phyloP scores from a whole-genome alignment of 2,888 invertebrate genomes.

The Macrosoma leucophasiata region DNA sequence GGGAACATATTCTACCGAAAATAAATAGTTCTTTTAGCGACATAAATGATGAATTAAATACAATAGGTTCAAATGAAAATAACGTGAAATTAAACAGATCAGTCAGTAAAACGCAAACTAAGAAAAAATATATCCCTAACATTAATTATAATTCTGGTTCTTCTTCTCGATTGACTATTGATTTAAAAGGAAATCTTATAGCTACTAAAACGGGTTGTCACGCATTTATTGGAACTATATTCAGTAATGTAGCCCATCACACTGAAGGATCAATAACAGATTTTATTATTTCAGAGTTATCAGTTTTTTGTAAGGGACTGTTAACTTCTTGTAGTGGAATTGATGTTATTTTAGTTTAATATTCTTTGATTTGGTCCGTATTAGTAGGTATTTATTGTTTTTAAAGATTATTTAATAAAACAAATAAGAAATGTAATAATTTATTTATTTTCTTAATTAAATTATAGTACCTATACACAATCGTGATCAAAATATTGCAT shows the following conservation, averaged over 20 bases:
- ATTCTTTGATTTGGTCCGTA: conserved; percentile 25
- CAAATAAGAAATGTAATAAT: conserved; percentile 32
- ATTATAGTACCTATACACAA: conserved; percentile 24
- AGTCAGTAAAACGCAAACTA: too few relatives aligned
- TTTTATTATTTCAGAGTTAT: conserved; percentile 55
- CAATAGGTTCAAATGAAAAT: too few relatives aligned
- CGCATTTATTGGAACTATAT: conserved; percentile 59
- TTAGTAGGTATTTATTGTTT: conserved; percentile 17
- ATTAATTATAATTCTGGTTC: conserved; percentile 9
- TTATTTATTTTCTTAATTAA: conserved; percentile 32
- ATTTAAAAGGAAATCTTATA: conserved; percentile 59
- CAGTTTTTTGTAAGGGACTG: conserved; percentile 61
- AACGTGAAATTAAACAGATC: too few relatives aligned
- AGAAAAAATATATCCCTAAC: too few relatives aligned
- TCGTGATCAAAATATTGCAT: conserved; percentile 67
- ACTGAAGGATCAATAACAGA: conserved; percentile 44
- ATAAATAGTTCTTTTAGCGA: too few relatives aligned
- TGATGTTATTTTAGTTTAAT: conserved; percentile 51
- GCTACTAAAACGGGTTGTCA: conserved; percentile 56
- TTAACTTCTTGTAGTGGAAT: conserved; percentile 59
- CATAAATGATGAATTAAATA: too few relatives aligned
- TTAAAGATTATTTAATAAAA: conserved; percentile 29
- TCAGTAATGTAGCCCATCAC: conserved; percentile 45
- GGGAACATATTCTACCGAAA: too few relatives aligned
- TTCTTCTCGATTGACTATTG: conserved; percentile 48